phyloP scores from a whole-genome alignment of 2,888 invertebrate genomes.

The Sesamia inferens region DNA sequence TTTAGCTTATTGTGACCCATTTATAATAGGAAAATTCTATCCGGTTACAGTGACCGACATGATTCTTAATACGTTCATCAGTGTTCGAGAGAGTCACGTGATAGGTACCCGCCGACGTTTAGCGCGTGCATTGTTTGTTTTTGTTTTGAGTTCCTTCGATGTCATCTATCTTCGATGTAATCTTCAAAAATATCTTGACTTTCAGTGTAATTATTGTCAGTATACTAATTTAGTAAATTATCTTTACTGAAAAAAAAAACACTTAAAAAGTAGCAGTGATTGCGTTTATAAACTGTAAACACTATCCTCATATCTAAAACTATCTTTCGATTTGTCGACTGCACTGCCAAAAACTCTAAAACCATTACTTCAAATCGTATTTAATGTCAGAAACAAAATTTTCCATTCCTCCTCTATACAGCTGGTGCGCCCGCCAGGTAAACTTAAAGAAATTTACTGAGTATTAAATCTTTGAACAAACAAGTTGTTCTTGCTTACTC shows the following conservation, averaged over 20 bases:
- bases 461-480: slow-evolving; percentile 90
- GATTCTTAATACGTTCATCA: no score
- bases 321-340: no score
- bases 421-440: slow-evolving; percentile 76
- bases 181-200: background rate
- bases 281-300: background rate
- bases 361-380: background rate
- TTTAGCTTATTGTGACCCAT: no score
- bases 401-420: slow-evolving; percentile 68
- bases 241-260: background rate
- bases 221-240: background rate
- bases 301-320: background rate
- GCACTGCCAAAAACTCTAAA: slow-evolving; percentile 8
- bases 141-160: no score
- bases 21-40: no score
- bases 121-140: no score
- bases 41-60: no score
- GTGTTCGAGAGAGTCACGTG: no score
- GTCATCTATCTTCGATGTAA: no score
- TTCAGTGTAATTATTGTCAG: background rate
- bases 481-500: slow-evolving; percentile 89
- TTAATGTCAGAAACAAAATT: slow-evolving; percentile 45
- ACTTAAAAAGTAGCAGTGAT: background rate
- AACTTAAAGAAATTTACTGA: slow-evolving; percentile 88
- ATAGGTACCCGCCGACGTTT: no score